Evolutionary conservation across 1,140 invertebrate species (phyloP).

Genomic region (Ips typographus): DNA sequence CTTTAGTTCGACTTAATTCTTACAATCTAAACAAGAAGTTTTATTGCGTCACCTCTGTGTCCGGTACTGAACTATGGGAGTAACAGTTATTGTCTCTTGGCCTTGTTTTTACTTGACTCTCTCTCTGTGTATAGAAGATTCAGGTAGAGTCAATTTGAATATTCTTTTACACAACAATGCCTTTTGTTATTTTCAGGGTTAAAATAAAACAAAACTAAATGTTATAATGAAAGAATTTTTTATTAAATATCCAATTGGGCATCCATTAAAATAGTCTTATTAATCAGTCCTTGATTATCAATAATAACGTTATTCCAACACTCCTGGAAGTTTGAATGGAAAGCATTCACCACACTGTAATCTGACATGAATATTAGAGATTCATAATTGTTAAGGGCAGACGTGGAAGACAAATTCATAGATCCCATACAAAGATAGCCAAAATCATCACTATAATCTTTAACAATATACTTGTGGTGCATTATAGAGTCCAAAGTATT

Average conservation of each 20-base stretch:
- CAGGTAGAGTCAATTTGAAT: no score
- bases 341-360: slow-evolving; percentile 31
- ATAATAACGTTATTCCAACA: slow-evolving; percentile 36
- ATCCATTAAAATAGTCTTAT: slow-evolving; percentile 37
- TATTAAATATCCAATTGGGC: slow-evolving; percentile 27
- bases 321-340: slow-evolving; percentile 39
- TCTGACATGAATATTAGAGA: slow-evolving; percentile 39
- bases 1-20: no score
- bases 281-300: slow-evolving; percentile 42
- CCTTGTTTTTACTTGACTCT: no score
- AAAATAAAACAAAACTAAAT: no score
- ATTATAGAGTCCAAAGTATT: slow-evolving; percentile 13
- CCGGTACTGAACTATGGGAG: no score
- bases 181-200: no score
- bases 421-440: slow-evolving; percentile 40
- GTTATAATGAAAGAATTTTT: not conserved
- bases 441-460: slow-evolving; percentile 36
- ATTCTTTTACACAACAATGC: no score
- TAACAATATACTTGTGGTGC: slow-evolving; percentile 41
- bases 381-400: slow-evolving; percentile 42
- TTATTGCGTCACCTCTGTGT: no score
- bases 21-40: no score
- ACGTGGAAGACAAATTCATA: slow-evolving; percentile 37
- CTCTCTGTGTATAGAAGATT: no score
- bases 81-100: no score